A percentile compares a stretch with the other conserved stretches of the same genome.
phyloP scores from a whole-genome alignment of 2,113 vertebrate genomes.

The Marmota monax region DNA sequence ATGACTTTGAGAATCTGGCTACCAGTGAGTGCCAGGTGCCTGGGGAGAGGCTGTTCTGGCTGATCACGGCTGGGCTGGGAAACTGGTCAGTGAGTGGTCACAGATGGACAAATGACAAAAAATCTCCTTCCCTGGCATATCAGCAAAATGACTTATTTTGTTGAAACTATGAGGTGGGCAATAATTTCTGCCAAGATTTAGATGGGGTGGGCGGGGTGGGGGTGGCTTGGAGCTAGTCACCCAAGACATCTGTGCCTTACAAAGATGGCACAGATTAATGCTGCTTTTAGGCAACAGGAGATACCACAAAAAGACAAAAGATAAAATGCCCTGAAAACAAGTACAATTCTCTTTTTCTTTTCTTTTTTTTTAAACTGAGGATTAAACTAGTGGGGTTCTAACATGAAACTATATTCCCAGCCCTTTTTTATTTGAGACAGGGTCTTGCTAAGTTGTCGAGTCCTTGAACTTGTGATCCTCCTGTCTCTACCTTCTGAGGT shows the following conservation, averaged over 20 bases:
- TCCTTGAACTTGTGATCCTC: too few species aligned
- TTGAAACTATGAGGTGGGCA: not conserved
- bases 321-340: not conserved
- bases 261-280: not conserved
- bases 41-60: not conserved
- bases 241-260: not conserved
- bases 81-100: not conserved
- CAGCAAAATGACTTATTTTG: not conserved
- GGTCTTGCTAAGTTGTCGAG: too few species aligned
- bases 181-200: constrained; percentile 47
- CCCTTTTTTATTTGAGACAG: too few species aligned
- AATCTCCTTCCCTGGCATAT: not conserved
- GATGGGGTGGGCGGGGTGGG: too few species aligned
- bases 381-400: too few species aligned
- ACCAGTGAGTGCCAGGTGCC: not conserved
- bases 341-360: not conserved
- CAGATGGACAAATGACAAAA: not conserved
- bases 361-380: too few species aligned
- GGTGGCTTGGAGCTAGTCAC: not conserved
- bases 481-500: too few species aligned
- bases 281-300: not conserved
- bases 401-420: too few species aligned
- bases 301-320: not conserved
- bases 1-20: not conserved
- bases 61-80: not conserved